Conservation (phyloP, 1,140 invertebrate genomes). For the Lasioglossum albipes region DNA sequence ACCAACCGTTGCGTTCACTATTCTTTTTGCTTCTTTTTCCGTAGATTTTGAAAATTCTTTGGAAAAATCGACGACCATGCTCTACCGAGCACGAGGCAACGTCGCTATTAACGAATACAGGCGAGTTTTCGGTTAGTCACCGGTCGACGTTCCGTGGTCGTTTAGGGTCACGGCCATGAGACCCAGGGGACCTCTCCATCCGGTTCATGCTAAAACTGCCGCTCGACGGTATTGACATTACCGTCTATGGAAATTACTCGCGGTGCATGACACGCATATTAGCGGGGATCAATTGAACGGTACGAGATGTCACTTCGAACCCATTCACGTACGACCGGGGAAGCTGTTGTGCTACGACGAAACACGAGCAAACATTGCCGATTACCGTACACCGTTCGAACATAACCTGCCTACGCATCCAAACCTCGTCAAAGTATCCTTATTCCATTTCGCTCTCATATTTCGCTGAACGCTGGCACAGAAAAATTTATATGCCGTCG, state of each 20-base stretch:
- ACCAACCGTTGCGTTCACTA: too few relatives aligned
- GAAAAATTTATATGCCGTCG: too few relatives aligned
- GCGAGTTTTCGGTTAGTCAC: constrained; percentile 17
- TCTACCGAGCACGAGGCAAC: too few relatives aligned
- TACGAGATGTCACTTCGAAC: background rate
- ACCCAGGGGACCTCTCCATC: constrained; percentile 68
- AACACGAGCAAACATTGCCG: background rate
- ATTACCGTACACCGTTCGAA: background rate
- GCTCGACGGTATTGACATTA: constrained; percentile 10
- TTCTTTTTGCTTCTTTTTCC: too few relatives aligned
- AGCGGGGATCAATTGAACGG: background rate
- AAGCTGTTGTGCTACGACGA: too few relatives aligned
- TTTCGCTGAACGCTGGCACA: too few relatives aligned
- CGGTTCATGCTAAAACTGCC: constrained; percentile 49
- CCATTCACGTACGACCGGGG: background rate
- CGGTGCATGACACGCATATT: too few relatives aligned
- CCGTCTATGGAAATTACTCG: background rate
- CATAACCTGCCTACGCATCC: background rate
- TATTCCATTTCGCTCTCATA: too few relatives aligned
- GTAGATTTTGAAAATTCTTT: too few relatives aligned
- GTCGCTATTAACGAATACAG: background rate
- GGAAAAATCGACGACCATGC: too few relatives aligned
- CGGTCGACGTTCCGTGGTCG: constrained; percentile 23
- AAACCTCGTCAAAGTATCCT: too few relatives aligned
- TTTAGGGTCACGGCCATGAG: constrained; percentile 61